Percentiles rank a stretch among this genome's conserved stretches.
These are phyloP conservation scores for Tapera naevia DNA, from an alignment of 2,797 vertebrate genomes.

Conservation along the genomic window DNA sequence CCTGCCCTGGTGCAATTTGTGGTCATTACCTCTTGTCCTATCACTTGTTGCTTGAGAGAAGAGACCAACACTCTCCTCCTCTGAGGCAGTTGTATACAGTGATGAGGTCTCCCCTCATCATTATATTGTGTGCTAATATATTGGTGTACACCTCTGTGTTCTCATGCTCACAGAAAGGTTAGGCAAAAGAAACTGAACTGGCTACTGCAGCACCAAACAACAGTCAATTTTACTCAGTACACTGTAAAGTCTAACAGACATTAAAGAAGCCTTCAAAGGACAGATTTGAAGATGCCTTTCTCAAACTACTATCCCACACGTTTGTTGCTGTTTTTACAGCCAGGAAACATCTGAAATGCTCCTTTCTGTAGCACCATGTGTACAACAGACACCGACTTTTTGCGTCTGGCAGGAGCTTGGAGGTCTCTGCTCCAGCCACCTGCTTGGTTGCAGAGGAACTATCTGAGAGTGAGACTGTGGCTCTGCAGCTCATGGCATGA, in stretches of 20 bases:
- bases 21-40: too few relatives aligned
- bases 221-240: background rate
- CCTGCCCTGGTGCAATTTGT: too few relatives aligned
- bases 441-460: accelerated
- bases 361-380: accelerated
- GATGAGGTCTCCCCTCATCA: too few relatives aligned
- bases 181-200: background rate
- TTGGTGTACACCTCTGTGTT: background rate
- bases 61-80: too few relatives aligned
- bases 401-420: accelerated
- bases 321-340: background rate
- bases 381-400: accelerated
- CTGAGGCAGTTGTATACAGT: too few relatives aligned
- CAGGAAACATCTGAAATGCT: accelerated
- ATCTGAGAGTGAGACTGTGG: background rate
- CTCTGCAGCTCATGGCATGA: background rate
- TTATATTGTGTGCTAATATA: background rate
- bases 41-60: too few relatives aligned
- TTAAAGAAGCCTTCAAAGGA: background rate
- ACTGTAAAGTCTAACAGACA: background rate
- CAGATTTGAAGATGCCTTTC: background rate
- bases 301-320: background rate
- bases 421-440: background rate
- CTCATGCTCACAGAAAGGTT: background rate
- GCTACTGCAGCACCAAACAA: background rate